Conservation (phyloP, 2,888 invertebrate genomes). For the Meandrusa payeni region DNA sequence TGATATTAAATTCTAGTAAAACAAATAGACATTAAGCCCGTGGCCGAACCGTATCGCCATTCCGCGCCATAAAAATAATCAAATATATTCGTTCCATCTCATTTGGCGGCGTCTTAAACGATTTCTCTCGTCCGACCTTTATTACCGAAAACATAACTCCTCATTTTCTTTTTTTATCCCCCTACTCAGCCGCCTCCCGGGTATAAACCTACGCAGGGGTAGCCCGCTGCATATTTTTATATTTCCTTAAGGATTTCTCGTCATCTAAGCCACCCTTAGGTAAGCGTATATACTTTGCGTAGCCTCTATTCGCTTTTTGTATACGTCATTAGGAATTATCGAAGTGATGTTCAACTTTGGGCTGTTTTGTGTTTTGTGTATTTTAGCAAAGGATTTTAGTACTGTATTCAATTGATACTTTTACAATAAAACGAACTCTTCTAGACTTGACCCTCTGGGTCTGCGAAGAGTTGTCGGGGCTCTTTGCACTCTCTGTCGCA, state of each 20-base stretch:
- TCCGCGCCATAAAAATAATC: slow-evolving; percentile 78
- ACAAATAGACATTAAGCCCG: slow-evolving; percentile 72
- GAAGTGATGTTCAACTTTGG: too few species aligned
- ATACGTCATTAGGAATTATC: slow-evolving; percentile 1
- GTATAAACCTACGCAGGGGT: slow-evolving; percentile 63
- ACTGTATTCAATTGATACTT: too few species aligned
- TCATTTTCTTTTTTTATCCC: slow-evolving; percentile 79
- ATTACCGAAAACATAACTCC: slow-evolving; percentile 81
- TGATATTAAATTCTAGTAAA: slow-evolving; percentile 69
- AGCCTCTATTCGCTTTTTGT: slow-evolving; percentile 26
- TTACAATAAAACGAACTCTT: too few species aligned
- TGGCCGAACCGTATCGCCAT: slow-evolving; percentile 68
- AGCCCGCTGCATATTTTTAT: slow-evolving; percentile 70
- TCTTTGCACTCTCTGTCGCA: too few species aligned
- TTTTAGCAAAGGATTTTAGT: too few species aligned
- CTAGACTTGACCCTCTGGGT: too few species aligned
- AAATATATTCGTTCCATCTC: slow-evolving; percentile 81
- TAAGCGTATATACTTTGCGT: slow-evolving; percentile 7
- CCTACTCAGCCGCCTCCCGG: slow-evolving; percentile 66
- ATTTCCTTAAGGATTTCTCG: slow-evolving; percentile 55
- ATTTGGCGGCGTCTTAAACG: slow-evolving; percentile 80
- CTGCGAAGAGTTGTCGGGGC: too few species aligned
- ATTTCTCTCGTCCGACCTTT: slow-evolving; percentile 80
- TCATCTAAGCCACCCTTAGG: slow-evolving; percentile 46
- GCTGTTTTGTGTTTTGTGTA: too few species aligned